phyloP scores from a whole-genome alignment of 2,888 invertebrate species.

The Meloe dianella region DNA sequence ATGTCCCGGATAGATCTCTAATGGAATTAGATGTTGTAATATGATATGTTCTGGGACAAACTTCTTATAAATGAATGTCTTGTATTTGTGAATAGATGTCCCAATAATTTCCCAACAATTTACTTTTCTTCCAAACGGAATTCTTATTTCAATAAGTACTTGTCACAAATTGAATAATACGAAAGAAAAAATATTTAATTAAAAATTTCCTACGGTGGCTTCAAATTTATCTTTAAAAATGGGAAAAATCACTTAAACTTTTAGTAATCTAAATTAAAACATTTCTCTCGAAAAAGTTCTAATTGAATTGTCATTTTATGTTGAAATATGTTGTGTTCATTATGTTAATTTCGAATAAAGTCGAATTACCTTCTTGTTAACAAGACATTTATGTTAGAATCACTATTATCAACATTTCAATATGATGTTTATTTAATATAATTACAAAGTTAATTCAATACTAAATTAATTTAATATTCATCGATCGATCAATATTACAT shows the following conservation, averaged over 20 bases:
- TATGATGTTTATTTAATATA: conserved; percentile 6
- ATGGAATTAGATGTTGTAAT: conserved; percentile 40
- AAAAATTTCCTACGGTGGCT: conserved; percentile 13
- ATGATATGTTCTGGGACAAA: conserved; percentile 39
- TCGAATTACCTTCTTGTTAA: neutral
- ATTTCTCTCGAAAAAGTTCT: conserved; percentile 12
- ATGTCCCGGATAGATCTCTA: conserved; percentile 36
- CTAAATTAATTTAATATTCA: conserved; percentile 8
- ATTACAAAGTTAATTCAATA: conserved; percentile 8
- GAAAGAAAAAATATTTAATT: conserved; percentile 15
- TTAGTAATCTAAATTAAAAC: conserved; percentile 19
- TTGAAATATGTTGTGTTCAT: conserved; percentile 14
- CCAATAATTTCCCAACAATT: neutral
- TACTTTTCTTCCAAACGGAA: neutral
- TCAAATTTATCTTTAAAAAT: neutral
- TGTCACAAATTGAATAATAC: neutral
- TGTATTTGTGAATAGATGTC: no score
- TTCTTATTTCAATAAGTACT: neutral
- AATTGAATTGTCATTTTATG: conserved; percentile 20
- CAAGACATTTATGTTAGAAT: neutral
- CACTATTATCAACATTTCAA: neutral
- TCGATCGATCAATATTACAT: neutral
- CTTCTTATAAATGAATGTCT: conserved; percentile 31
- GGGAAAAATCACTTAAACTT: conserved; percentile 8
- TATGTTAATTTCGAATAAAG: conserved; percentile 10